phyloP scores from a whole-genome alignment of 1,140 invertebrate species.

The Maconellicoccus hirsutus region DNA sequence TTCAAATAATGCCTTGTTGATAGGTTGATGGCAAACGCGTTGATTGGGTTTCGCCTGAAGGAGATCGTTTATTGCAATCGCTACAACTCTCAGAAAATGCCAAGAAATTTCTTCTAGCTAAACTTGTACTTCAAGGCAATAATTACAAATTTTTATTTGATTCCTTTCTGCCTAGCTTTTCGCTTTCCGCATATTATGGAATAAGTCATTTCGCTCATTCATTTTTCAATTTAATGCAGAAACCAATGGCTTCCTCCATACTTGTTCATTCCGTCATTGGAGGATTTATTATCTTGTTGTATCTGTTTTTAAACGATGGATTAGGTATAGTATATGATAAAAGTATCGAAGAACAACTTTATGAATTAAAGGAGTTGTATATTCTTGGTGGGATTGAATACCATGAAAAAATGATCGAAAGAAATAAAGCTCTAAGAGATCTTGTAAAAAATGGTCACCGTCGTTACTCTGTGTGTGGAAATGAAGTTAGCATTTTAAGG shows the following conservation, averaged over 20 bases:
- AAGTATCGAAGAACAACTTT: slow-evolving; percentile 33
- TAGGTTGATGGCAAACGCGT: not conserved
- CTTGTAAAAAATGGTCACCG: slow-evolving; percentile 24
- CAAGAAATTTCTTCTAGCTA: not conserved
- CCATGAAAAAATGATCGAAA: slow-evolving; percentile 35
- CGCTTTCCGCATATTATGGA: not conserved
- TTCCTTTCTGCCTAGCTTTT: not conserved
- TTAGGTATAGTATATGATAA: slow-evolving; percentile 31
- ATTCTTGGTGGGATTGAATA: slow-evolving; percentile 39
- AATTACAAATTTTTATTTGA: not conserved
- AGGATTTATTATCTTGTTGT: slow-evolving; percentile 30
- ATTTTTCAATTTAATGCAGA: slow-evolving; percentile 28
- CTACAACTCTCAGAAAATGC: not conserved
- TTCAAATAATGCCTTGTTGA: no score
- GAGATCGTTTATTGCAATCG: not conserved
- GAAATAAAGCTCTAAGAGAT: slow-evolving; percentile 34
- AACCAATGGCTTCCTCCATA: slow-evolving; percentile 27
- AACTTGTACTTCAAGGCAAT: not conserved
- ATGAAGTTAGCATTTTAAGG: slow-evolving; percentile 11
- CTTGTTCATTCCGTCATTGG: slow-evolving; percentile 28
- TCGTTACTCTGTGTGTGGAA: slow-evolving; percentile 12
- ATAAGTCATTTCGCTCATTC: slow-evolving; percentile 25
- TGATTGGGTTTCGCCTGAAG: not conserved
- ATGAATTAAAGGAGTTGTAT: slow-evolving; percentile 33
- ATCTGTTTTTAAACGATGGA: slow-evolving; percentile 33